Evolutionary conservation across 2,888 invertebrate species (phyloP).

Genomic region (Scaptomyza cyrtandrae): DNA sequence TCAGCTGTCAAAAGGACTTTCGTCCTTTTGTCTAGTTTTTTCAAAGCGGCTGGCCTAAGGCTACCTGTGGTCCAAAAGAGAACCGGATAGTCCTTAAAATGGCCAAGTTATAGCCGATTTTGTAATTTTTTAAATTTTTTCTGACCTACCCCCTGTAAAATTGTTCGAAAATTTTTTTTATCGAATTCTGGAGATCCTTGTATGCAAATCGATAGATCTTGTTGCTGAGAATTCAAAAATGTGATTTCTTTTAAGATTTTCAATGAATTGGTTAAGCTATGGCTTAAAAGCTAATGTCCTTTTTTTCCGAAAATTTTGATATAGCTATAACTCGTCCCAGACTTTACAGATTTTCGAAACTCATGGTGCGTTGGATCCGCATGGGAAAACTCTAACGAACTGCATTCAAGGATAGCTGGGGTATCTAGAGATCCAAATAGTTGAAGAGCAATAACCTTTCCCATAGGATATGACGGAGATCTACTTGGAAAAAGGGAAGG

Average conservation of each 20-base stretch:
- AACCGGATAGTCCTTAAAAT: background rate
- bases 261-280: background rate
- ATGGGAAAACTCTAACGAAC: background rate
- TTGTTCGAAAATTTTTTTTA: background rate
- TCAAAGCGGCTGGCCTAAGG: background rate
- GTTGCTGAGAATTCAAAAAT: background rate
- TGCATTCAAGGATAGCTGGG: too few species aligned
- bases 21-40: background rate
- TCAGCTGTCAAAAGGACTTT: background rate
- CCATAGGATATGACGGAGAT: too few species aligned
- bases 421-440: too few species aligned
- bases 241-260: background rate
- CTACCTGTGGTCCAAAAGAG: background rate
- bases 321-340: background rate
- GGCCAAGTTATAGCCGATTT: background rate
- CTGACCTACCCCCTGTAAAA: background rate
- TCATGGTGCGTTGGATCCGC: background rate
- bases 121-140: background rate
- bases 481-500: background rate
- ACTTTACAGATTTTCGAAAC: background rate
- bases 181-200: background rate
- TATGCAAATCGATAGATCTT: background rate
- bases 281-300: background rate
- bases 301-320: background rate
- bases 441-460: too few species aligned